Conservation (phyloP, 1,140 invertebrate genomes). For the Cydia pomonella region DNA sequence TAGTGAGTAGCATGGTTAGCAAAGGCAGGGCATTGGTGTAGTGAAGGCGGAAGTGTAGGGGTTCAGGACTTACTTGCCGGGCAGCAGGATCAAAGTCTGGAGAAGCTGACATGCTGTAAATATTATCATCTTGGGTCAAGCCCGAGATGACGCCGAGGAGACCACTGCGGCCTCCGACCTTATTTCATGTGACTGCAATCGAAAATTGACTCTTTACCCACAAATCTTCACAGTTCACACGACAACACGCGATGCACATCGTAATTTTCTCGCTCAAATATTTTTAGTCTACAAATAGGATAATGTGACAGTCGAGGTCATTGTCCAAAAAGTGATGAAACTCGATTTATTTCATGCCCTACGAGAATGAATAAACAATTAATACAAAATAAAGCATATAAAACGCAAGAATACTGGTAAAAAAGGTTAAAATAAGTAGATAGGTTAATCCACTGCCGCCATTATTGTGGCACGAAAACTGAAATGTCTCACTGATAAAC, state of each 20-base stretch:
- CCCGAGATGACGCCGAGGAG: constrained; percentile 74
- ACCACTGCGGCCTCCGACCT: constrained; percentile 68
- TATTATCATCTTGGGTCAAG: constrained; percentile 79
- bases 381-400: constrained; percentile 56
- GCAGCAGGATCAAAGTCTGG: constrained; percentile 78
- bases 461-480: constrained; percentile 78
- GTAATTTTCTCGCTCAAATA: constrained; percentile 71
- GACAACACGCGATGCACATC: constrained; percentile 53
- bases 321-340: constrained; percentile 72
- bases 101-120: constrained; percentile 79
- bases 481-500: constrained; percentile 73
- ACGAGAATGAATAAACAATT: constrained; percentile 70
- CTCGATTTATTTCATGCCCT: constrained; percentile 68
- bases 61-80: constrained; percentile 74
- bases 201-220: constrained; percentile 75
- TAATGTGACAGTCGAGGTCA: constrained; percentile 71
- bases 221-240: constrained; percentile 62
- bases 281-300: constrained; percentile 73
- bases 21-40: not conserved
- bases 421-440: constrained; percentile 64
- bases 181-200: constrained; percentile 76
- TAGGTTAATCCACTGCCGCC: constrained; percentile 79
- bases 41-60: constrained; percentile 6
- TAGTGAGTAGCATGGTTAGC: not conserved
- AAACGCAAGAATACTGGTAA: constrained; percentile 45